Evolutionary conservation across 1,140 invertebrate species (phyloP).

Genomic region (Trissolcus basalis): DNA sequence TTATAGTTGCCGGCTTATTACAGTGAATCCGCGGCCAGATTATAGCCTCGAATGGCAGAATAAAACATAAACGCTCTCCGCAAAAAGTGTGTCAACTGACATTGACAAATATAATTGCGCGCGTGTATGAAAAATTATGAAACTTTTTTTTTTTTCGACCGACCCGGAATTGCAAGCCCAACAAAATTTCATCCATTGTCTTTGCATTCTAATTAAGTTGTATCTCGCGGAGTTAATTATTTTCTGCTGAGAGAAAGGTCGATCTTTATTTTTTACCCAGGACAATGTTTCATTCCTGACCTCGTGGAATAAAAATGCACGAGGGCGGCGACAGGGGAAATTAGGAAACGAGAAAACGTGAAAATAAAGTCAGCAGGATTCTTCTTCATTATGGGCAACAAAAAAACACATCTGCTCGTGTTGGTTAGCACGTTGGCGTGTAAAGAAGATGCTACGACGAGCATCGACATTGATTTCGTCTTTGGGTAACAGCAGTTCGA

Average conservation of each 20-base stretch:
- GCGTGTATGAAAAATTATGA: slow-evolving; percentile 46
- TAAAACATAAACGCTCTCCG: slow-evolving; percentile 47
- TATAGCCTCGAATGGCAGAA: slow-evolving; percentile 38
- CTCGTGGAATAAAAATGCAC: too few species aligned
- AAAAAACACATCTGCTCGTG: slow-evolving; percentile 17
- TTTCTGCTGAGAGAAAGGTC: neutral
- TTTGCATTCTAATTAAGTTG: slow-evolving; percentile 17
- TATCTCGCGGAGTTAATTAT: neutral
- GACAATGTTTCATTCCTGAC: neutral
- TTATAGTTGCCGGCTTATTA: slow-evolving; percentile 46
- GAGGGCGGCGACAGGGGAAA: too few species aligned
- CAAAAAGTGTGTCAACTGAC: slow-evolving; percentile 53
- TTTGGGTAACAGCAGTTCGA: slow-evolving; percentile 40
- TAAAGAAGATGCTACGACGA: slow-evolving; percentile 36
- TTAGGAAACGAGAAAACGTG: neutral
- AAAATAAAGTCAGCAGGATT: neutral
- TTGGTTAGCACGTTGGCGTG: slow-evolving; percentile 19
- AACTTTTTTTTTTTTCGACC: slow-evolving; percentile 13
- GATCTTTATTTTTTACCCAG: neutral
- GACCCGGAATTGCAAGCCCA: slow-evolving; percentile 31
- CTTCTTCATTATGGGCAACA: too few species aligned
- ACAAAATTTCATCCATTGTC: slow-evolving; percentile 37
- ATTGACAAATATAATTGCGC: slow-evolving; percentile 53
- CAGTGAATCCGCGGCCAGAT: slow-evolving; percentile 43
- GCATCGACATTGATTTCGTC: slow-evolving; percentile 41